Percentiles rank a stretch among this genome's conserved stretches.
These are phyloP conservation scores for Ceriagrion tenellum DNA, from an alignment of 2,888 invertebrate species.

Conservation along the genomic window DNA sequence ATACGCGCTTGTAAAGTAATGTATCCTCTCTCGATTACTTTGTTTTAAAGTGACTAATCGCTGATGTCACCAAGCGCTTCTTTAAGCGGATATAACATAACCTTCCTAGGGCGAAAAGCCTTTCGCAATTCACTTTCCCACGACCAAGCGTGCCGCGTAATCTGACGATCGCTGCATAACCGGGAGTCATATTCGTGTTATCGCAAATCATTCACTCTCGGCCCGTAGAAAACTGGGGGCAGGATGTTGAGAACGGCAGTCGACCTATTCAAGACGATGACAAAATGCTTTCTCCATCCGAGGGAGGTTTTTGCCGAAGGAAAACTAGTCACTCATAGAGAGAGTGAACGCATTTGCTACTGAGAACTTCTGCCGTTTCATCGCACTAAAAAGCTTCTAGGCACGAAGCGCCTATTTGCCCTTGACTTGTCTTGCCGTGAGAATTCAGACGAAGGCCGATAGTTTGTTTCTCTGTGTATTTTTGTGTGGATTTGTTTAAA, in stretches of 20 bases:
- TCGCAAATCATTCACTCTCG: neutral
- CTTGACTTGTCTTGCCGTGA: neutral
- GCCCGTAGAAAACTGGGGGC: neutral
- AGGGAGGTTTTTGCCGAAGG: neutral
- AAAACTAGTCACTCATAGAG: neutral
- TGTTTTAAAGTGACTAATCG: neutral
- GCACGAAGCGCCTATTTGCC: neutral
- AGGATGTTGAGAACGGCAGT: neutral
- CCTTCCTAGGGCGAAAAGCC: neutral
- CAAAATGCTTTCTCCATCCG: neutral
- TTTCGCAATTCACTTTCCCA: neutral
- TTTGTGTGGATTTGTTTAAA: too few species aligned
- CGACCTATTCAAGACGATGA: constrained; percentile 2
- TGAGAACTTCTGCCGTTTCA: neutral
- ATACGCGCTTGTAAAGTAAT: neutral
- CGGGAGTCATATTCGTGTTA: neutral
- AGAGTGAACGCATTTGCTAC: neutral
- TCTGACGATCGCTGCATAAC: neutral
- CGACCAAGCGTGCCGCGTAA: neutral
- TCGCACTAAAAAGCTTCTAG: neutral
- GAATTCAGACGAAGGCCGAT: too few species aligned
- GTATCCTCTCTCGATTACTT: neutral
- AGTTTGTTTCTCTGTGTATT: too few species aligned
- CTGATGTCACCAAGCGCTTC: neutral
- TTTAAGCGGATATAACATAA: neutral